Evolutionary conservation across 1,140 invertebrate species (phyloP).

Genomic region (Campoletis sonorensis): DNA sequence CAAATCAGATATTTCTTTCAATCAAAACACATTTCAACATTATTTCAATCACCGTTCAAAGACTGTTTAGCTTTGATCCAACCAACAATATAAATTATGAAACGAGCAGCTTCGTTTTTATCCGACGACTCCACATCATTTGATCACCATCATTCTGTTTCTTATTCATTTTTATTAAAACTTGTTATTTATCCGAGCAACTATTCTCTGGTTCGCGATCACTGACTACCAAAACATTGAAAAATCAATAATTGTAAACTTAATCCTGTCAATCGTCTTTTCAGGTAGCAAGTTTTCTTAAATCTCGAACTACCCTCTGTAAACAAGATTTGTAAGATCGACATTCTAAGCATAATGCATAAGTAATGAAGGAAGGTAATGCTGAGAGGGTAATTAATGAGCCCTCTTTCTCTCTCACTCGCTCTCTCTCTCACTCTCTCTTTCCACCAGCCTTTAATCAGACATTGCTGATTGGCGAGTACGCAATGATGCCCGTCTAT

Average conservation of each 20-base stretch:
- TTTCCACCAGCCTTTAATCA: constrained; percentile 68
- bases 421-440: constrained; percentile 9
- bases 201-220: not conserved
- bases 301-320: not conserved
- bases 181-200: not conserved
- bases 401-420: constrained; percentile 42
- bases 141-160: too few relatives aligned
- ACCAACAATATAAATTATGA: not conserved
- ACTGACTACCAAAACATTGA: not conserved
- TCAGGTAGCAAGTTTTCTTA: not conserved
- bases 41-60: not conserved
- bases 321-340: not conserved
- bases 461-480: constrained; percentile 65
- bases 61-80: not conserved
- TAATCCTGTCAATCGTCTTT: not conserved
- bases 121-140: too few relatives aligned
- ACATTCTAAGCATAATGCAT: constrained; percentile 11
- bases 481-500: constrained; percentile 30
- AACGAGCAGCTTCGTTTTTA: too few relatives aligned
- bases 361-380: constrained; percentile 51
- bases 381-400: constrained; percentile 58
- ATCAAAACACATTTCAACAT: constrained; percentile 10
- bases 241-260: not conserved
- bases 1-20: constrained; percentile 40
- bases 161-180: too few relatives aligned